Conservation (phyloP, 2,113 vertebrate genomes). For the Empidonax traillii region DNA sequence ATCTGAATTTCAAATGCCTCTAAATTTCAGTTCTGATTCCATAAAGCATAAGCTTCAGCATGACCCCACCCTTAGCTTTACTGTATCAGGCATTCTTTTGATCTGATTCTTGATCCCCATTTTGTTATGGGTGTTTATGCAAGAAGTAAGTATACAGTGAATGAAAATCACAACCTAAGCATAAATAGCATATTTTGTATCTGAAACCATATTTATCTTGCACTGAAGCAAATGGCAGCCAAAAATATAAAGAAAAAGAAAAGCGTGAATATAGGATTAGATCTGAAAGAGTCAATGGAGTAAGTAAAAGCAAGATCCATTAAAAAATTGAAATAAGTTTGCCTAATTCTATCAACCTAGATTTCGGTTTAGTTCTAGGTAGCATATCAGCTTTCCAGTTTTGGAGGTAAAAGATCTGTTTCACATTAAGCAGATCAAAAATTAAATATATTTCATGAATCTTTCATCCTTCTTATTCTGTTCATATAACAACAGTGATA, state of each 20-base stretch:
- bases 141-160: neutral
- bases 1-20: constrained; percentile 12
- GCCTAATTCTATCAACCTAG: neutral
- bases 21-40: neutral
- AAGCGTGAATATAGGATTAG: neutral
- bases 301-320: neutral
- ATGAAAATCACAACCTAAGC: neutral
- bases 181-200: neutral
- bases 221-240: neutral
- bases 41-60: neutral
- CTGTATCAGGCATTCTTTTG: neutral
- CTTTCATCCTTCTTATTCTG: neutral
- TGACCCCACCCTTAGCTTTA: neutral
- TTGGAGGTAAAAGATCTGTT: neutral
- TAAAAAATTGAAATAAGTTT: neutral
- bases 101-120: neutral
- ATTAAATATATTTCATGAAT: neutral
- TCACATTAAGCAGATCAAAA: neutral
- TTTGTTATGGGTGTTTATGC: neutral
- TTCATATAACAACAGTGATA: neutral
- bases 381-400: neutral
- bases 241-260: neutral
- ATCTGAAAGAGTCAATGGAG: neutral
- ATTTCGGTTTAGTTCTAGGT: neutral
- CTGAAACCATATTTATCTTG: neutral